Evolutionary conservation across 92 coral and sea anemone species (phyloP), one percentile per base, ranked within the genome.

Genomic region (Metridium senile): DNA sequence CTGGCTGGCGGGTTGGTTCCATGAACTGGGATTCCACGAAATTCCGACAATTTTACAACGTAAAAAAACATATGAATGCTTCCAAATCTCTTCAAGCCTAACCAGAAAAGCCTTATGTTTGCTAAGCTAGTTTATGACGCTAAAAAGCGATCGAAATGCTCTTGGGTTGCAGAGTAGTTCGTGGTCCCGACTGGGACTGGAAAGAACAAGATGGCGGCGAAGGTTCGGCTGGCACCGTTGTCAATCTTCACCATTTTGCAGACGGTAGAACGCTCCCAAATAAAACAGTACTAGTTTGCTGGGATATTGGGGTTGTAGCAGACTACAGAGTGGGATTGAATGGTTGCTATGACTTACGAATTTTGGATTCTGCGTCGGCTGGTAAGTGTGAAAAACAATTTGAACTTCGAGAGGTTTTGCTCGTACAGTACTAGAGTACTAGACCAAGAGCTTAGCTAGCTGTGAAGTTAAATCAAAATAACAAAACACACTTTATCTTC

Each of bases 161-260:
- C 4, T 23, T 79, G 28, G 97, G 97, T 9, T 51, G 76, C 25
- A 80, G 97, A 35, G 97, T 91, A 61, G 97, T 91, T 39, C 90
- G 97, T 16, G 97, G 97, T 22, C 97, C 97, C 17, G 90, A 85
- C 23, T 91, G 97, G 97, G 81, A 63, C 56, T 91, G 97, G 97
- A 86, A 78, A 1, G 82, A 91, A 23, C 90, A 88, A 75, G 97
- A 91, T 58, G 93, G 88, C 9, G 93, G 93, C 2, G 93, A 91
- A 81, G 97, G 97, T 3, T 53, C 75, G 66, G 81, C 88, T 58
- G 97, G 97, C n/a, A 91, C 97, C 0, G 78, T 91, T 52, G 89
- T 91, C 25, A 78, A 85, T 46, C 79, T 76, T 31, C 83, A 78
- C 2, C 70, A 72, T 22, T 73, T 31, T 34, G 46, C 71, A 10